Evolutionary conservation across 2,797 vertebrate genomes (phyloP).

Genomic region (Alauda arvensis): DNA sequence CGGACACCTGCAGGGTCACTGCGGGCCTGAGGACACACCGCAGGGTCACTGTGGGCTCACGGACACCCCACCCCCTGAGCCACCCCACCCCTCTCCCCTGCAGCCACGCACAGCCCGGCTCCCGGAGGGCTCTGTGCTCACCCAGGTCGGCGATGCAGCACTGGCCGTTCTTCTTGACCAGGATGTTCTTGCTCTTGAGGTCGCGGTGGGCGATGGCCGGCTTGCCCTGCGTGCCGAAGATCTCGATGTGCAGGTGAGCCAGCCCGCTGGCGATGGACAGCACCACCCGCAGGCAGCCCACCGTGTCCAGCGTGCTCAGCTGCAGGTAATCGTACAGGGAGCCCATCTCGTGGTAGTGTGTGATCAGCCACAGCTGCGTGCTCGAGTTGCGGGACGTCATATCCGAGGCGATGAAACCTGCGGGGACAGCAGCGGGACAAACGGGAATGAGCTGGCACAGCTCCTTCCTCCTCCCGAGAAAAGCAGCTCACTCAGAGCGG

Average conservation of each 20-base stretch:
- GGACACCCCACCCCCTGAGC: too few species aligned
- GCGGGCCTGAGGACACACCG: too few species aligned
- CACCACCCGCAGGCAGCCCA: constrained; percentile 89
- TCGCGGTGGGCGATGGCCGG: constrained; percentile 94
- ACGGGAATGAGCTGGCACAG: background rate
- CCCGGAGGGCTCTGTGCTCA: constrained; percentile 55
- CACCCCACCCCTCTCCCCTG: too few species aligned
- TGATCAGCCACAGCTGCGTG: constrained; percentile 96
- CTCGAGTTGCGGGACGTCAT: constrained; percentile 98
- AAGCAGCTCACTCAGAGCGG: background rate
- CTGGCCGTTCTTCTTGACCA: constrained; percentile 95
- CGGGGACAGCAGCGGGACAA: background rate
- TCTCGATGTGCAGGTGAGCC: constrained; percentile 94
- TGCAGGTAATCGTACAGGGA: constrained; percentile 96
- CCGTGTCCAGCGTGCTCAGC: constrained; percentile 89
- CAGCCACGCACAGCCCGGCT: constrained; percentile 65
- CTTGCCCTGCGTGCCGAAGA: constrained; percentile 96
- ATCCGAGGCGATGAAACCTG: constrained; percentile 95
- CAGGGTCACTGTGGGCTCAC: too few species aligned
- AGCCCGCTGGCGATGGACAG: constrained; percentile 92
- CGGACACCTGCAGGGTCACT: too few species aligned
- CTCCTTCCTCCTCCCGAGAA: background rate
- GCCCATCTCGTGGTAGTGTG: constrained; percentile 96
- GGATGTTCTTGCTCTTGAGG: constrained; percentile 96
- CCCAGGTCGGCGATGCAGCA: constrained; percentile 97